Evolutionary conservation across 2,797 vertebrate genomes (phyloP), one percentile per base, ranked within the genome.

Genomic region (Garrulus glandarius): DNA sequence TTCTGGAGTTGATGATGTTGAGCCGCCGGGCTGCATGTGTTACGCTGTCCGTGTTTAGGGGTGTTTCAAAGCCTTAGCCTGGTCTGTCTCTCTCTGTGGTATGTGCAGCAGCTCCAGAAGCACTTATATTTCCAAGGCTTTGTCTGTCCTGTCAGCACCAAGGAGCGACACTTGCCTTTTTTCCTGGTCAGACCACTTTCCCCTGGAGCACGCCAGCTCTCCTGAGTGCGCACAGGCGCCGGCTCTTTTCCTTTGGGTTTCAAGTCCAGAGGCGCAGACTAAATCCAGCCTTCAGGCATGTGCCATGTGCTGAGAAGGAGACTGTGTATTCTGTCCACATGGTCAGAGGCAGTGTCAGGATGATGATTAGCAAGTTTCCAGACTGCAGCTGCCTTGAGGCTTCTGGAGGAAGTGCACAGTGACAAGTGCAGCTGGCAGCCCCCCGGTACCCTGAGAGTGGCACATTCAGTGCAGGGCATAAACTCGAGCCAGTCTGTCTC

Each of bases 41-140:
- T 68, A 5, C 10, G n/a, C 37, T 0, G 0, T 19, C 10, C 0
- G 0, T 12, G 27, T 86, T 93, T 47, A 57, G 19, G 19, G 2
- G 1, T 53, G 53, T 41, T 81, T 29, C 22, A 55, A 41, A 84
- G 39, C 26, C 32, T 21, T 16, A 5, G 18, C 37, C 68, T 76
- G 4, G 3, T 26, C 34, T 30, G 2, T 68, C 13, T 53, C 9
- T 47, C 34, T 36, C 24, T 4, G n/a, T 61, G 46, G 20, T 46
- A 32, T n/a, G 43, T 39, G 75, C 57, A 53, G 43, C 43, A 44
- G 20, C 50, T 79, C 71, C 59, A 61, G 49, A 57, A 21, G 7
- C 39, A n/a, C 13, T 41, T 55, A 10, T 0, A 18, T 34, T 86
- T 81, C 71, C 44, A 84, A 74, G 68, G 74, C 32, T 84, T 19